These are phyloP conservation scores for Sylvicapra grimmia DNA, from an alignment of 2,113 vertebrate genomes.

Conservation along the genomic window DNA sequence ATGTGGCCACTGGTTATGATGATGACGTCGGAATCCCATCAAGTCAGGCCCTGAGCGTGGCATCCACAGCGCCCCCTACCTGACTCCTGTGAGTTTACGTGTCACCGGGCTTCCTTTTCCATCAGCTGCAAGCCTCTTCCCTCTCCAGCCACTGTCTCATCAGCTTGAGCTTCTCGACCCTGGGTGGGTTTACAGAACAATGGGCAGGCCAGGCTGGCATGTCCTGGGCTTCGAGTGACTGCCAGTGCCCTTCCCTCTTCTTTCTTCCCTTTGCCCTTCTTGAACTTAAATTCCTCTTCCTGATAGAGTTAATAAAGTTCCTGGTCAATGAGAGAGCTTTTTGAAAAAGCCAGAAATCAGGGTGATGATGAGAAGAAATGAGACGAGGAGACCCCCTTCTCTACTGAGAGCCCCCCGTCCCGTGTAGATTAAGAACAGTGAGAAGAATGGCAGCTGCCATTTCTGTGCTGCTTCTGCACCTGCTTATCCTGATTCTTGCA, in stretches of 20 bases:
- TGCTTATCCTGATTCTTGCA: not conserved
- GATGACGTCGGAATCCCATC: not conserved
- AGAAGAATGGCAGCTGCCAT: not conserved
- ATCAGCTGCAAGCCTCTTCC: not conserved
- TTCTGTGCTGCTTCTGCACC: not conserved
- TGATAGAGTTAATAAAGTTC: not conserved
- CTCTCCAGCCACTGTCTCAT: too few species aligned
- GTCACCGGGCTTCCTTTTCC: not conserved
- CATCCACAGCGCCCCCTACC: not conserved
- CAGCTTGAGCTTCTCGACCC: not conserved
- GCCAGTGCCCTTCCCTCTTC: not conserved
- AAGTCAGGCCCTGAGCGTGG: rapidly evolving
- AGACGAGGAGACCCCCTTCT: not conserved
- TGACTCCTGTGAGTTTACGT: not conserved
- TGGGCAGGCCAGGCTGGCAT: not conserved
- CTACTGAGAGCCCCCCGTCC: rapidly evolving
- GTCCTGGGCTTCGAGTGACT: not conserved
- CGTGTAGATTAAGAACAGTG: not conserved
- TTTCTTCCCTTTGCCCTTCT: not conserved
- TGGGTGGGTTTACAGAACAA: not conserved
- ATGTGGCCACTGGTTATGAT: not conserved
- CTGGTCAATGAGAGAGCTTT: not conserved
- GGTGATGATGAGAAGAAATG: not conserved
- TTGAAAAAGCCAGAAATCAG: not conserved
- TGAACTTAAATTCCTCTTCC: not conserved